Conservation (phyloP, 1,140 invertebrate genomes). For the Saccostrea glomerata region DNA sequence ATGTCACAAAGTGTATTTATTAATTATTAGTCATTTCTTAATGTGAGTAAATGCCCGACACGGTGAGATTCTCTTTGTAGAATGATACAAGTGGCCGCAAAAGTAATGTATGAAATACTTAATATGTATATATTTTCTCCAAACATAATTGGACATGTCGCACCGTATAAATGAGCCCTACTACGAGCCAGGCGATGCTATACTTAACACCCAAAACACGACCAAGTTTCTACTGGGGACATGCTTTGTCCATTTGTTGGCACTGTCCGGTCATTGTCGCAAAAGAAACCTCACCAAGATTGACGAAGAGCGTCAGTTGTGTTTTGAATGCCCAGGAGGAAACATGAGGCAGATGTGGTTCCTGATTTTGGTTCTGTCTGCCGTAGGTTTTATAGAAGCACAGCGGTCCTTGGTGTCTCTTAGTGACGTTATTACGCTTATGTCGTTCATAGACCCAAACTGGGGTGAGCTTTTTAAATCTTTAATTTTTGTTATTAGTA, state of each 20-base stretch:
- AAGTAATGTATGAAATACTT: background rate
- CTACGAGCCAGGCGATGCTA: background rate
- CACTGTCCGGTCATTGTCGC: background rate
- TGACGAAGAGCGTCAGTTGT: slow-evolving; percentile 4
- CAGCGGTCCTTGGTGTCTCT: slow-evolving; percentile 9
- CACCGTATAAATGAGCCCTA: background rate
- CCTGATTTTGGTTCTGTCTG: background rate
- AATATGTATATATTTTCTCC: background rate
- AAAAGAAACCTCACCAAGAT: background rate
- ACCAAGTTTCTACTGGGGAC: background rate
- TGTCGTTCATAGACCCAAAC: slow-evolving; percentile 30
- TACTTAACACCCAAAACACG: background rate
- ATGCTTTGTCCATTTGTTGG: slow-evolving; percentile 30
- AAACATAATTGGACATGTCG: background rate
- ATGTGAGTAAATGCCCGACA: background rate
- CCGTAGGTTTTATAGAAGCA: background rate
- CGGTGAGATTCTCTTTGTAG: background rate
- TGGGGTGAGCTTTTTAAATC: background rate
- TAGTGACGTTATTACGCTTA: slow-evolving; percentile 5
- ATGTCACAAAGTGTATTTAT: background rate
- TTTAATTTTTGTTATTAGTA: background rate
- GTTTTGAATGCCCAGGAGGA: background rate
- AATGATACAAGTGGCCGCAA: slow-evolving; percentile 1
- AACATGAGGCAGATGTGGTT: background rate
- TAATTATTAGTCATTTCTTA: background rate